Conservation (phyloP, 2,113 vertebrate species). For the Chrysemys picta region DNA sequence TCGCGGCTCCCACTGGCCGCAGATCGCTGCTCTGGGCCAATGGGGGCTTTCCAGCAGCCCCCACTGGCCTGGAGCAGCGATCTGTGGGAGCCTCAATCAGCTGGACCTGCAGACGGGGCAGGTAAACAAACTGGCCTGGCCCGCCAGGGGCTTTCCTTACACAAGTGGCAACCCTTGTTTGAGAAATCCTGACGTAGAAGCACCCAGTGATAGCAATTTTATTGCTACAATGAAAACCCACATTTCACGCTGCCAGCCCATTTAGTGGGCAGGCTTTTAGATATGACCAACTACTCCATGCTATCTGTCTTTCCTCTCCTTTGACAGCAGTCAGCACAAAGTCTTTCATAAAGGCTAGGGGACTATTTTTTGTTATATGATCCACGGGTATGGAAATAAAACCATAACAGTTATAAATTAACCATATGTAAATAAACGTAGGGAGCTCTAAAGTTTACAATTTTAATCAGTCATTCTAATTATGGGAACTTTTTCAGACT, state of each 20-base stretch:
- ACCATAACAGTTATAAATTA: background rate
- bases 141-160: too few relatives aligned
- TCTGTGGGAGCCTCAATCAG: too few relatives aligned
- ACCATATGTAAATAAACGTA: background rate
- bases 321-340: slow-evolving; percentile 1
- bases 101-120: too few relatives aligned
- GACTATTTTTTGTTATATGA: background rate
- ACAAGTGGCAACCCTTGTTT: too few relatives aligned
- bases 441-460: background rate
- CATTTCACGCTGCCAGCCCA: slow-evolving; percentile 31
- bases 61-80: too few relatives aligned
- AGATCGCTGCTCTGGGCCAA: too few relatives aligned
- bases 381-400: background rate
- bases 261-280: slow-evolving; percentile 36
- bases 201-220: slow-evolving; percentile 7
- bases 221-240: slow-evolving; percentile 17
- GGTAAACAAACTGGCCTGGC: too few relatives aligned
- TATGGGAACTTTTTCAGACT: background rate
- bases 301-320: slow-evolving; percentile 51
- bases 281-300: background rate
- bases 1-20: too few relatives aligned
- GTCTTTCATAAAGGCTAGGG: background rate
- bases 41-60: too few relatives aligned
- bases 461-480: background rate
- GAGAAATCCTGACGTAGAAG: background rate